These are phyloP conservation scores for Drosophila mojavensis DNA, from an alignment of 1,140 invertebrate genomes.

Conservation along the genomic window DNA sequence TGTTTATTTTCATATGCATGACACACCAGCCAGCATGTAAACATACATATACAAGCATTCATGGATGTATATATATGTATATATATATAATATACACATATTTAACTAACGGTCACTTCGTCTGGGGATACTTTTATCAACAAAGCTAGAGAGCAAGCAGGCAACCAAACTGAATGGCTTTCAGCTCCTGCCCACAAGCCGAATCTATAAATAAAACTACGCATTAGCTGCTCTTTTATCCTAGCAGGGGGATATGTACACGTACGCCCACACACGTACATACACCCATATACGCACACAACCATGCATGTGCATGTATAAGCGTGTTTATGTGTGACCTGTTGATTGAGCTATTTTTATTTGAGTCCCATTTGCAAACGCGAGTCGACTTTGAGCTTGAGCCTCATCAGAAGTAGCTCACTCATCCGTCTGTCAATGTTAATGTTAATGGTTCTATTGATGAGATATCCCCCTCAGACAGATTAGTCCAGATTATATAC, in stretches of 20 bases:
- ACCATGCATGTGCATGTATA: neutral
- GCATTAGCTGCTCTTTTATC: slow-evolving; percentile 15
- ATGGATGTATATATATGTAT: neutral
- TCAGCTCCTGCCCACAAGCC: neutral
- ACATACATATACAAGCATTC: neutral
- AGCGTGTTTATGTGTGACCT: slow-evolving; percentile 45
- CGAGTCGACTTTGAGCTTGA: slow-evolving; percentile 6
- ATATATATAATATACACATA: neutral
- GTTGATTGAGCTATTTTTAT: slow-evolving; percentile 58
- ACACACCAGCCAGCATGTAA: neutral
- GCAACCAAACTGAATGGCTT: neutral
- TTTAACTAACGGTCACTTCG: slow-evolving; percentile 4
- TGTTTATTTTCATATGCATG: neutral
- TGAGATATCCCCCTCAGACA: slow-evolving; percentile 11
- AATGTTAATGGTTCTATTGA: slow-evolving; percentile 25
- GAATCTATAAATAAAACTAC: slow-evolving; percentile 36
- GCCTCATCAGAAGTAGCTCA: slow-evolving; percentile 1
- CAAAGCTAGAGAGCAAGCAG: slow-evolving; percentile 9
- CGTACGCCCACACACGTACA: neutral
- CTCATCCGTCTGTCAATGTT: slow-evolving; percentile 11
- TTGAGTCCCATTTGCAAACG: neutral
- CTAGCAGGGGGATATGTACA: slow-evolving; percentile 16
- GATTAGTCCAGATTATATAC: slow-evolving; percentile 10
- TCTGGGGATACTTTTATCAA: slow-evolving; percentile 18
- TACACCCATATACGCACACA: neutral